phyloP scores from a whole-genome alignment of 2,888 invertebrate genomes.

The Esperia sulphurella region DNA sequence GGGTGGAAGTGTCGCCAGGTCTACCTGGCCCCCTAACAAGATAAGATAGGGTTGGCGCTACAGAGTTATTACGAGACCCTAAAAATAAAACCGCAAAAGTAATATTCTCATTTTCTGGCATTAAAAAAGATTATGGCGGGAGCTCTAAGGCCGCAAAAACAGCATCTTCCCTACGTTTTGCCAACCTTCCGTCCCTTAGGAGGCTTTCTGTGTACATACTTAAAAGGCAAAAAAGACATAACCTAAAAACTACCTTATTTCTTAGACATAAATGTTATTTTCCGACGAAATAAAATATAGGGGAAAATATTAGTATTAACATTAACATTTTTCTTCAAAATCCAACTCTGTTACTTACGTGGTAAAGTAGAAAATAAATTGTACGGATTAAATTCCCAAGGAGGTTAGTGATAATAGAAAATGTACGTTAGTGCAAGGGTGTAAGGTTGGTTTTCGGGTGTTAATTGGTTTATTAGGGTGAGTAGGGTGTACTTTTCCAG shows the following conservation, averaged over 20 bases:
- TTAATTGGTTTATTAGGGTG: conserved; percentile 42
- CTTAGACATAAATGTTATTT: background rate
- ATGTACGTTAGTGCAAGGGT: background rate
- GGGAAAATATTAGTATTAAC: background rate
- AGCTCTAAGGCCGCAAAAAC: background rate
- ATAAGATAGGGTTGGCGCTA: too few species aligned
- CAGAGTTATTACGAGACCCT: too few species aligned
- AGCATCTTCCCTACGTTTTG: background rate
- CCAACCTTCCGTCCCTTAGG: background rate
- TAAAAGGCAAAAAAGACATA: background rate
- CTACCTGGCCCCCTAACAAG: too few species aligned
- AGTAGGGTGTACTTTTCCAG: conserved; percentile 51
- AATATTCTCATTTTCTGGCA: background rate
- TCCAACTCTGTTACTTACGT: background rate
- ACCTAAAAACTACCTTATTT: background rate
- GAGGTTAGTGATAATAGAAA: background rate
- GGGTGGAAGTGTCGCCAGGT: too few species aligned
- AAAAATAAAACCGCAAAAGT: background rate
- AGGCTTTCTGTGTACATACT: conserved; percentile 5
- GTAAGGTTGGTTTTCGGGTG: conserved; percentile 32
- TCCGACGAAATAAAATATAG: too few species aligned
- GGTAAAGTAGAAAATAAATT: background rate
- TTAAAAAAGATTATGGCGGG: background rate
- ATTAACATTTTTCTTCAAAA: background rate
- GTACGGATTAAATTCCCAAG: background rate